Evolutionary conservation across 2,113 vertebrate species (phyloP).

Genomic region (Lophotis ruficrista): DNA sequence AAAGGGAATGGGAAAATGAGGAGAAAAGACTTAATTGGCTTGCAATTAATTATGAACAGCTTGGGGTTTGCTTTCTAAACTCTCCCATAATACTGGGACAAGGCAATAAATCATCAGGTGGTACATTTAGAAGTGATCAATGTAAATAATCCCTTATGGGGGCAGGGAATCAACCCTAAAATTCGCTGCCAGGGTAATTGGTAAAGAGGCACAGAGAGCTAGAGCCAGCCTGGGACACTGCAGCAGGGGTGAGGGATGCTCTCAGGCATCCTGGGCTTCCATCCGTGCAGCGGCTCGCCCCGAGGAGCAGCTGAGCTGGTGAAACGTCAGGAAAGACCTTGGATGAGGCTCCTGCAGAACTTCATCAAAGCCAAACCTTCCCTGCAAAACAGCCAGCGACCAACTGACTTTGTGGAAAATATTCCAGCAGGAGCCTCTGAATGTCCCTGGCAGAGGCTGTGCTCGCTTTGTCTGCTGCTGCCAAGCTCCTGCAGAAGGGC

Average conservation of each 20-base stretch:
- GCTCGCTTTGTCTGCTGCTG: accelerated
- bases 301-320: neutral
- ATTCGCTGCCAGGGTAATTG: neutral
- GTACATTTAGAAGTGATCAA: neutral
- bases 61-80: neutral
- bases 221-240: neutral
- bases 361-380: neutral
- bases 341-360: neutral
- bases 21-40: neutral
- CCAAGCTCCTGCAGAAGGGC: neutral
- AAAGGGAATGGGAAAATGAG: neutral
- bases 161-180: neutral
- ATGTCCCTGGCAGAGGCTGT: neutral
- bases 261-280: neutral
- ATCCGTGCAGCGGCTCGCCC: neutral
- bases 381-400: neutral
- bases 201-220: neutral
- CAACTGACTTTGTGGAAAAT: accelerated
- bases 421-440: neutral
- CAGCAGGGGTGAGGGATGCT: neutral
- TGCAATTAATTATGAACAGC: neutral
- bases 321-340: neutral
- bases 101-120: neutral
- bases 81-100: neutral
- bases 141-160: neutral